Evolutionary conservation across 2,797 vertebrate genomes (phyloP), one percentile per base, ranked within the genome.

Genomic region (Delichon dasypus): DNA sequence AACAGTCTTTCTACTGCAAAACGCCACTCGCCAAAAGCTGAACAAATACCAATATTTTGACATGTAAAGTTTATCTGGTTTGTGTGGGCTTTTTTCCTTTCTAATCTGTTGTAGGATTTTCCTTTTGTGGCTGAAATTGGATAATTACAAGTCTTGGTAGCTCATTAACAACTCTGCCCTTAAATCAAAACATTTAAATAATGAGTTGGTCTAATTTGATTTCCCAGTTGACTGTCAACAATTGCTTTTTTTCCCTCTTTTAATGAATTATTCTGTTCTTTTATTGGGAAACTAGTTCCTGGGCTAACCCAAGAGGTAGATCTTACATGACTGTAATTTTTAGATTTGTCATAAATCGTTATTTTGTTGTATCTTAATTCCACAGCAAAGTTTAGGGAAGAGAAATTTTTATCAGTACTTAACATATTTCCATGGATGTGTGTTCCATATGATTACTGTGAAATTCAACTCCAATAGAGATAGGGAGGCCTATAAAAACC

Each of bases 101-200:
- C 13, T 70, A 70, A 79, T 86, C 29, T 82, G 32, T 71, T 93
- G 23, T 16, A 71, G 67, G 29, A 80, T 91, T 95, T 94, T 95
- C 7, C 76, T 96, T 93, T 89, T 90, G 64, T 70, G 88, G 60
- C 26, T 78, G 81, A 83, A 95, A 95, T 90, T 68, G 61, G 86
- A 95, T 86, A 94, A 96, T 95, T 94, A 89, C 47, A 88, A 70
- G 80, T 93, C 76, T 96, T 81, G 51, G 88, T 92, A 84, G 78
- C 81, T 96, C 90, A 97, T 96, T 95, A 96, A 86, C 44, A 75
- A 58, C 61, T 80, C 51, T 80, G 75, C 23, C 76, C 94, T 95
- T 94, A 94, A 95, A 95, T 92, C 47, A 88, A 93, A 96, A 83
- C 71, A 85, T 90, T 90, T 92, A 93, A 94, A 96, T 96, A 95